A percentile compares a stretch with the other conserved stretches of the same genome.
Conservation (phyloP, 2,888 invertebrate species). For the Acronicta psi region DNA sequence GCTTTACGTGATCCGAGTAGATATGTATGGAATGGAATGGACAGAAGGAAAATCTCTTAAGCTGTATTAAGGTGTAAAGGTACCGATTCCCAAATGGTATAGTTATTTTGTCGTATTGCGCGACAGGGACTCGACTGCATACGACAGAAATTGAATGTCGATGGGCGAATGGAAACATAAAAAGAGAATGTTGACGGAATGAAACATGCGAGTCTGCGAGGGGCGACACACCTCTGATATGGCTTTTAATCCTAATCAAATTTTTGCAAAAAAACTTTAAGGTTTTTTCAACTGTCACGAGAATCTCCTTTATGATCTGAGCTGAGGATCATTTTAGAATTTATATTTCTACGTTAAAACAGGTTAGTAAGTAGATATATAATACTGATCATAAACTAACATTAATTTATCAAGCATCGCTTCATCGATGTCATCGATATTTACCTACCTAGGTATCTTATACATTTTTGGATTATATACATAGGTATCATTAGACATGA, state of each 20-base stretch:
- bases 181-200: constrained; percentile 66
- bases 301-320: neutral
- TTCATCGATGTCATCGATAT: too few relatives aligned
- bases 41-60: constrained; percentile 84
- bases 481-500: too few relatives aligned
- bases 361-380: too few relatives aligned
- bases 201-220: constrained; percentile 43
- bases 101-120: constrained; percentile 80
- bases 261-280: constrained; percentile 19
- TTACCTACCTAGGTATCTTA: too few relatives aligned
- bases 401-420: too few relatives aligned
- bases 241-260: constrained; percentile 49
- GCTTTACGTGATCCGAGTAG: constrained; percentile 81
- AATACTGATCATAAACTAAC: too few relatives aligned
- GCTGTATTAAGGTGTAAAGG: constrained; percentile 83
- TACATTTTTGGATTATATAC: too few relatives aligned
- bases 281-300: neutral
- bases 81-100: constrained; percentile 79
- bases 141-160: constrained; percentile 77
- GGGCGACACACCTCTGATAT: constrained; percentile 37
- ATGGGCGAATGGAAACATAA: constrained; percentile 71
- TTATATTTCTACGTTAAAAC: too few relatives aligned
- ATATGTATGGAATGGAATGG: constrained; percentile 78
- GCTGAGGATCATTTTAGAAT: neutral
- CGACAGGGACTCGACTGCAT: constrained; percentile 65